Evolutionary conservation across 2,888 invertebrate species (phyloP), one percentile per base, ranked within the genome.

Genomic region (Drosophila macrothrix): DNA sequence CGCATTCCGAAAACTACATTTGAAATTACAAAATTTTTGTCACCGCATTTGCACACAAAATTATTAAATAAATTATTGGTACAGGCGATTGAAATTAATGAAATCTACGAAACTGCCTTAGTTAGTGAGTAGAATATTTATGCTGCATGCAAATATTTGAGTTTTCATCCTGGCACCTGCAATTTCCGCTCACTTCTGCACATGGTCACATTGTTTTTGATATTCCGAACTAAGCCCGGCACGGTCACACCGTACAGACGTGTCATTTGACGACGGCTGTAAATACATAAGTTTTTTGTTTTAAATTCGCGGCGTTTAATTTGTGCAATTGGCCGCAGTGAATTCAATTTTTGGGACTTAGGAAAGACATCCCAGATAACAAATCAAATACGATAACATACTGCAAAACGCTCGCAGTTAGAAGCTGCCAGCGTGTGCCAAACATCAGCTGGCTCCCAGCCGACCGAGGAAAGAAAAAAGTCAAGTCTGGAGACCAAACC

Each of bases 241-340:
- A 62, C 65, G 70, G 73, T 3, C 73, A 80, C 79, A 77, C 81
- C 46, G 70, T 56, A 77, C 73, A 78, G 78, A 80, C 80, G 80
- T 80, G 80, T 80, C 80, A 80, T 78, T 80, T 78, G 82, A 55
- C 67, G 82, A 69, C 71, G 63, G 76, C 70, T 76, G 85, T 86
- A 86, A 88, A 83, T 86, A 88, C 65, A 66, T 67, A 82, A 66
- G 78, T 74, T 71, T 82, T 78, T 88, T 78, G 72, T 67, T 80
- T 88, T 76, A 78, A 76, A 73, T 74, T 82, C 69, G 70, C 85
- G 78, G 80, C 67, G 64, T 61, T 67, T 60, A 80, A 80, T 70
- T 67, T 25, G 59, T 63, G 25, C 25, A 63, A 64, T 67, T 77
- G 31, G 10, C 29, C 65, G 60, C 50, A 58, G 59, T 60, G 46